Percentiles rank a stretch among this genome's conserved stretches.
Evolutionary conservation across 2,797 vertebrate species (phyloP).

Genomic region (Lutjanus argentimaculatus): DNA sequence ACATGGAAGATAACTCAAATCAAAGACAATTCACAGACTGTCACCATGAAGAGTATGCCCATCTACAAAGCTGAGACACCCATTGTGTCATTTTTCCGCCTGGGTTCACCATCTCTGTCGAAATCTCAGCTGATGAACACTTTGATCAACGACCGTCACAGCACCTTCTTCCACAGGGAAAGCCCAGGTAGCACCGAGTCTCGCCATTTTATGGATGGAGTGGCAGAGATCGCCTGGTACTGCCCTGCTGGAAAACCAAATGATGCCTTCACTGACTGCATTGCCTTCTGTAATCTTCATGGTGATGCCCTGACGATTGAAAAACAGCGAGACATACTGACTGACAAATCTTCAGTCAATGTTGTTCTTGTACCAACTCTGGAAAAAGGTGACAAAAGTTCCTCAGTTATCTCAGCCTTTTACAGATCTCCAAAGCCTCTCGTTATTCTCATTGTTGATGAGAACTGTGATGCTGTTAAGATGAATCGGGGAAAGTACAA

Average conservation of each 20-base stretch:
- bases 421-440: slow-evolving; percentile 66
- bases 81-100: slow-evolving; percentile 83
- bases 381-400: slow-evolving; percentile 32
- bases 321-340: slow-evolving; percentile 77
- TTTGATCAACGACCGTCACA: slow-evolving; percentile 74
- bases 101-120: slow-evolving; percentile 80
- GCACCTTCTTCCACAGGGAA: slow-evolving; percentile 79
- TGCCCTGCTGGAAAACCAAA: slow-evolving; percentile 69
- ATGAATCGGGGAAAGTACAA: slow-evolving; percentile 37
- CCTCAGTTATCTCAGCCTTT: slow-evolving; percentile 44
- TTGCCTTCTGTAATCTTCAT: slow-evolving; percentile 76
- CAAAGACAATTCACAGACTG: slow-evolving; percentile 6
- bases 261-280: slow-evolving; percentile 76
- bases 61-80: slow-evolving; percentile 72
- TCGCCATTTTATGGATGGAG: slow-evolving; percentile 79
- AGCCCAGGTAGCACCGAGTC: slow-evolving; percentile 72
- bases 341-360: slow-evolving; percentile 75
- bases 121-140: slow-evolving; percentile 80
- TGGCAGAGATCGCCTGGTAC: slow-evolving; percentile 89
- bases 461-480: background rate
- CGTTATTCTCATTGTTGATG: slow-evolving; percentile 76
- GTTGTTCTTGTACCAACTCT: slow-evolving; percentile 71
- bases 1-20: slow-evolving; percentile 69
- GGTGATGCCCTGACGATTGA: slow-evolving; percentile 73
- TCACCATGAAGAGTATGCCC: slow-evolving; percentile 57